Evolutionary conservation across 2,888 invertebrate genomes (phyloP).

Genomic region (Hyles lineata): DNA sequence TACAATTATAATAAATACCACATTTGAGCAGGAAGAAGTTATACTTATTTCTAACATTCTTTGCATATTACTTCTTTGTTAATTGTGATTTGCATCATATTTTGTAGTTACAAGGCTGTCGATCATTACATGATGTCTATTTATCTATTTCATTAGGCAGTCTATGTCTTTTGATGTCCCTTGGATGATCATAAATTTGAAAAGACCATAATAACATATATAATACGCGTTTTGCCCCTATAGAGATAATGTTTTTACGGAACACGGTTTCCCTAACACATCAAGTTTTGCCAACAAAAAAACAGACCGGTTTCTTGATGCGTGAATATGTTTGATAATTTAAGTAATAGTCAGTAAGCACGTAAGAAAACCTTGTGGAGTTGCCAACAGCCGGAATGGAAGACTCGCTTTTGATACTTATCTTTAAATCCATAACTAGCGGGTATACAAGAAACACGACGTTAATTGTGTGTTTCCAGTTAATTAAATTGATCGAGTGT

Average conservation of each 20-base stretch:
- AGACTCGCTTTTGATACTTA: background rate
- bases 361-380: constrained; percentile 22
- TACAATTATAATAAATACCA: background rate
- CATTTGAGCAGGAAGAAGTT: background rate
- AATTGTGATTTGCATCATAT: background rate
- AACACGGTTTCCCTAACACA: background rate
- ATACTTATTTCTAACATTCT: background rate
- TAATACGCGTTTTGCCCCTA: background rate
- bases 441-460: background rate
- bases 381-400: constrained; percentile 9
- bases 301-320: constrained; percentile 15
- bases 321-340: constrained; percentile 24
- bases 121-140: background rate
- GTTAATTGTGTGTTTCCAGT: background rate
- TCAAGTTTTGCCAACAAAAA: constrained; percentile 9
- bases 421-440: background rate
- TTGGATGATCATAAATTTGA: background rate
- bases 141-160: no score
- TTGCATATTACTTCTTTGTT: background rate
- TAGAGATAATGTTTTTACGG: background rate
- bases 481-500: background rate
- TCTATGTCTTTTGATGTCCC: background rate
- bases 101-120: background rate
- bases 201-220: no score
- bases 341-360: constrained; percentile 14